phyloP scores from a whole-genome alignment of 2,888 invertebrate genomes.

The Abrostola triplasia region DNA sequence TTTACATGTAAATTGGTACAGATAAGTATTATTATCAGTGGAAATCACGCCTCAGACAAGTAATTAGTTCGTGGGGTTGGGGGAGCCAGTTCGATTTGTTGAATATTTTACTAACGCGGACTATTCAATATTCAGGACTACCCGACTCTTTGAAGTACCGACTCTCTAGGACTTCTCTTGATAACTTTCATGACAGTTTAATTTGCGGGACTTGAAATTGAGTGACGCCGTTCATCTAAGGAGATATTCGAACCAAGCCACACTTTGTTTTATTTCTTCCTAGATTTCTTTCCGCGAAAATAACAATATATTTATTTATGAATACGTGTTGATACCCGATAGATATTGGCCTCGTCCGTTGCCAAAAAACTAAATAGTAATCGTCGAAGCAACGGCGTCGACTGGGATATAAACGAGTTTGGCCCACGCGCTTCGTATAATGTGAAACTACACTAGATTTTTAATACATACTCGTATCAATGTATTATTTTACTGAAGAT shows the following conservation, averaged over 20 bases:
- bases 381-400: slow-evolving; percentile 24
- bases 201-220: slow-evolving; percentile 71
- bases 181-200: slow-evolving; percentile 78
- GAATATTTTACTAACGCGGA: slow-evolving; percentile 79
- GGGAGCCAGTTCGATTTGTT: slow-evolving; percentile 70
- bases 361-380: slow-evolving; percentile 53
- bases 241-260: slow-evolving; percentile 3
- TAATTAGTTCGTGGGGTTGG: slow-evolving; percentile 68
- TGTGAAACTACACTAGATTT: slow-evolving; percentile 29
- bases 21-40: slow-evolving; percentile 64
- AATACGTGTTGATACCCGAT: slow-evolving; percentile 42
- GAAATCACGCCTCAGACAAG: slow-evolving; percentile 65
- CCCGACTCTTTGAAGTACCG: slow-evolving; percentile 70
- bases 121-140: slow-evolving; percentile 81
- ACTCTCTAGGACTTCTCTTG: slow-evolving; percentile 63
- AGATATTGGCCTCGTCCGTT: slow-evolving; percentile 48
- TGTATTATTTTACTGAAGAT: slow-evolving; percentile 5
- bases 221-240: slow-evolving; percentile 54
- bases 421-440: slow-evolving; percentile 27
- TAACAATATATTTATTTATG: slow-evolving; percentile 43
- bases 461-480: slow-evolving; percentile 45
- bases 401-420: slow-evolving; percentile 41
- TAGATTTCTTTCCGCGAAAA: slow-evolving; percentile 31
- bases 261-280: slow-evolving; percentile 12
- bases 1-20: slow-evolving; percentile 59